Evolutionary conservation across 2,113 vertebrate species (phyloP).

Genomic region (Edolisoma coerulescens): DNA sequence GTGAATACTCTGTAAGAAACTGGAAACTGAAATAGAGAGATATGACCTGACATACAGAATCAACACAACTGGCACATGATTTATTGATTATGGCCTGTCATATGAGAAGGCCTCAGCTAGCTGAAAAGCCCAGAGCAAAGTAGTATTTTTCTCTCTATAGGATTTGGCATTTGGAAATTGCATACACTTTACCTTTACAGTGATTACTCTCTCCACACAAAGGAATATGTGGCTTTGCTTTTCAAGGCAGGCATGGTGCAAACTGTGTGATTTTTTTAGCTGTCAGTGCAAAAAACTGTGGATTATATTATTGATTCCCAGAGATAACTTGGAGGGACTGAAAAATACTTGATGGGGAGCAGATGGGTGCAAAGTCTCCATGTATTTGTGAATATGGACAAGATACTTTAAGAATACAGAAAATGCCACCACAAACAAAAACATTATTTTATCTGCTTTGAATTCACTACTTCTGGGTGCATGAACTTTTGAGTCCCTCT

Average conservation of each 20-base stretch:
- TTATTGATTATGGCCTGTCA: slow-evolving; percentile 59
- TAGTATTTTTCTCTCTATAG: slow-evolving; percentile 39
- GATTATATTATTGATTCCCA: neutral
- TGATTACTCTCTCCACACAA: slow-evolving; percentile 15
- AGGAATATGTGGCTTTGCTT: slow-evolving; percentile 1
- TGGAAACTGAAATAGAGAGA: slow-evolving; percentile 8
- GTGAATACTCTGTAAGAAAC: slow-evolving; percentile 10
- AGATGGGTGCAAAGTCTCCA: neutral
- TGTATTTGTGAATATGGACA: neutral
- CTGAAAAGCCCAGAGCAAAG: slow-evolving; percentile 26
- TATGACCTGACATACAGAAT: slow-evolving; percentile 14
- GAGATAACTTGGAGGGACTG: neutral
- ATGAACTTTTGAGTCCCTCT: neutral
- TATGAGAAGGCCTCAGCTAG: slow-evolving; percentile 5
- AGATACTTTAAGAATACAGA: neutral
- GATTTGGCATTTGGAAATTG: slow-evolving; percentile 50
- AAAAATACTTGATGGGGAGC: neutral
- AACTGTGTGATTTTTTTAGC: neutral
- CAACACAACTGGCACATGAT: slow-evolving; percentile 42
- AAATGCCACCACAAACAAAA: neutral
- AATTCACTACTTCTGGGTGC: neutral
- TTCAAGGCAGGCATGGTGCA: neutral
- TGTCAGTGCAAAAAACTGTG: neutral
- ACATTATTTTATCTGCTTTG: neutral
- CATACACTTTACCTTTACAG: slow-evolving; percentile 31